These are phyloP conservation scores for Brevimyrus niger DNA, from an alignment of 2,113 vertebrate species.

Conservation along the genomic window DNA sequence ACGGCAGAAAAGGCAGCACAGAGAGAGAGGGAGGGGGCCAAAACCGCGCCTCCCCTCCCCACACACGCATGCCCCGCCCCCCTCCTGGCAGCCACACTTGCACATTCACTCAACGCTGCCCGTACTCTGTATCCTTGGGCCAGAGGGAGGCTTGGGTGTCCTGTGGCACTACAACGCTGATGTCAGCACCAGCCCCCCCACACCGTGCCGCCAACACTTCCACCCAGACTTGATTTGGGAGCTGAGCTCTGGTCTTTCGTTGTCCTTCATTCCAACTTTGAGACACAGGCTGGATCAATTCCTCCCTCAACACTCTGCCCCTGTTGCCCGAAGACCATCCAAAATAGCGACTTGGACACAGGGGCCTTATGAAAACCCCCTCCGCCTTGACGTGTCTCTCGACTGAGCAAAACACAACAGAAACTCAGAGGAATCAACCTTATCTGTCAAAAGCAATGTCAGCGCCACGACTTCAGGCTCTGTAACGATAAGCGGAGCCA, in stretches of 20 bases:
- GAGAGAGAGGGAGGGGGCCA: not conserved
- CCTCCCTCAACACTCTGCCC: not conserved
- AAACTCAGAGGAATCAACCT: not conserved
- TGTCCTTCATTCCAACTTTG: not conserved
- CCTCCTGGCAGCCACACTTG: not conserved
- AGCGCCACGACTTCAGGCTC: not conserved
- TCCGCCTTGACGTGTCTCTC: not conserved
- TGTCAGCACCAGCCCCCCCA: not conserved
- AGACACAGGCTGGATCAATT: not conserved
- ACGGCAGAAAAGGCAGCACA: not conserved
- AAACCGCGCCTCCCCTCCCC: not conserved
- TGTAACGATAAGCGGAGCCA: not conserved
- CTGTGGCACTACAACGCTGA: not conserved
- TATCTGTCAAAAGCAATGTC: not conserved
- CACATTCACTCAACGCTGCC: not conserved
- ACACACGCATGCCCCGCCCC: not conserved
- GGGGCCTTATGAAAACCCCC: not conserved
- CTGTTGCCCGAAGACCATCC: not conserved
- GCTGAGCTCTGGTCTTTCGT: not conserved
- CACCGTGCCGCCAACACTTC: not conserved
- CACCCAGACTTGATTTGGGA: not conserved
- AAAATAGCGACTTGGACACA: not conserved
- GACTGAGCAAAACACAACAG: not conserved
- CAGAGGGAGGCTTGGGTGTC: conserved; percentile 4
- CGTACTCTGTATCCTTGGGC: not conserved